Percentiles rank a stretch among this genome's conserved stretches.
Conservation (phyloP, 2,113 vertebrate species). For the Sclerurus mexicanus region DNA sequence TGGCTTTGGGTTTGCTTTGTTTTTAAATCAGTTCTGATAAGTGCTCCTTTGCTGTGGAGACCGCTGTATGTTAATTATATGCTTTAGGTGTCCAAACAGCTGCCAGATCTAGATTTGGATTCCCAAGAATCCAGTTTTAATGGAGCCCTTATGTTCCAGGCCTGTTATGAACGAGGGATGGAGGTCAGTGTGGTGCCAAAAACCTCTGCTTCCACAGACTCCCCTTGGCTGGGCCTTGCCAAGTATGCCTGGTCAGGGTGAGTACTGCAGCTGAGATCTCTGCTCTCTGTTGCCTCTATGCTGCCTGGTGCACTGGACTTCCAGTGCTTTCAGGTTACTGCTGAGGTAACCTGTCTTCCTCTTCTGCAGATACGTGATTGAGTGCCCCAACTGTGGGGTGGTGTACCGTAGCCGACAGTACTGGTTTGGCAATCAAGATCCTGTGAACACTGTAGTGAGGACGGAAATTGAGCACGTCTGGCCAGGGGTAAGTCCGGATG, state of each 20-base stretch:
- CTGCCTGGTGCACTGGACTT: neutral
- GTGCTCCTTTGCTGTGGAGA: neutral
- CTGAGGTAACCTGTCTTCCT: neutral
- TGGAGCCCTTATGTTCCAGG: slow-evolving; percentile 71
- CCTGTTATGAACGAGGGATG: slow-evolving; percentile 94
- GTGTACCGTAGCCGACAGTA: slow-evolving; percentile 97
- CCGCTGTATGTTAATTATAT: neutral
- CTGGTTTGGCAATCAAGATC: slow-evolving; percentile 99
- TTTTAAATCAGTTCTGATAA: neutral
- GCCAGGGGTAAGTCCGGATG: slow-evolving; percentile 86
- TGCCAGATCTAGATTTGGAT: neutral
- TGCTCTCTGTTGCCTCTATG: neutral
- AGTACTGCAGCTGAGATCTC: slow-evolving; percentile 57
- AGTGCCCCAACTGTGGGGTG: slow-evolving; percentile 94
- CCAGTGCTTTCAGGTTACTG: neutral
- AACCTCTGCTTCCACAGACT: slow-evolving; percentile 98
- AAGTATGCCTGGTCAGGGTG: slow-evolving; percentile 99
- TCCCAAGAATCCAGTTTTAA: neutral
- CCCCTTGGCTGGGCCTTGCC: slow-evolving; percentile 96
- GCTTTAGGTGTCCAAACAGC: neutral
- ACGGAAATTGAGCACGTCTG: slow-evolving; percentile 98
- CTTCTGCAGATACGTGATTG: slow-evolving; percentile 90
- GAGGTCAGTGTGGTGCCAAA: slow-evolving; percentile 97
- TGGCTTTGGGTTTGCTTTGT: neutral
- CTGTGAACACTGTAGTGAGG: slow-evolving; percentile 97